phyloP scores from a whole-genome alignment of 2,113 vertebrate species.

The Microcebus tavaratra region DNA sequence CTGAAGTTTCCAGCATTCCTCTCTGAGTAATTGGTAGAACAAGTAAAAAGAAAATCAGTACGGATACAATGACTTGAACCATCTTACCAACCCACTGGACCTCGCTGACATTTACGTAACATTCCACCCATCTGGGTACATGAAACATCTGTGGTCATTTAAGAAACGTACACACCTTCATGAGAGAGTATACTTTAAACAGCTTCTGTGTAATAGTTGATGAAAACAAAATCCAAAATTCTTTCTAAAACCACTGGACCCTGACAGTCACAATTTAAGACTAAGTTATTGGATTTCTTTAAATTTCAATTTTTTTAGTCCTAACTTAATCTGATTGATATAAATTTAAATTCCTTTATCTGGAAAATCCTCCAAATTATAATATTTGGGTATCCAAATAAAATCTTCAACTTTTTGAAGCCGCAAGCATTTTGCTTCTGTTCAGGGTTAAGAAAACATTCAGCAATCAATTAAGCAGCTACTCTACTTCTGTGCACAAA shows the following conservation, averaged over 20 bases:
- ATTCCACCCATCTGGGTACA: neutral
- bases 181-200: neutral
- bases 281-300: slow-evolving; percentile 21
- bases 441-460: neutral
- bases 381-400: neutral
- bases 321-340: neutral
- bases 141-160: neutral
- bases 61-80: neutral
- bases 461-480: neutral
- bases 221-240: slow-evolving; percentile 14
- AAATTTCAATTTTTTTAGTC: neutral
- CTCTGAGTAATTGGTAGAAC: neutral
- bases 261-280: slow-evolving; percentile 19
- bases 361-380: slow-evolving; percentile 36
- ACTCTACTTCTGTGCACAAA: neutral
- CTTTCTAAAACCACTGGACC: neutral
- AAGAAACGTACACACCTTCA: neutral
- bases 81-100: neutral
- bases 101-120: neutral
- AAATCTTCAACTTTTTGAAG: neutral
- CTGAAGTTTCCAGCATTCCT: neutral
- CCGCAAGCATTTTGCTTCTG: neutral
- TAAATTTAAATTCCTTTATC: neutral
- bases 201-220: neutral
- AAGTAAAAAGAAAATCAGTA: neutral